Percentiles rank a stretch among this genome's conserved stretches.
Evolutionary conservation across 2,888 invertebrate species (phyloP).

Genomic region (Drosophila barbarae): DNA sequence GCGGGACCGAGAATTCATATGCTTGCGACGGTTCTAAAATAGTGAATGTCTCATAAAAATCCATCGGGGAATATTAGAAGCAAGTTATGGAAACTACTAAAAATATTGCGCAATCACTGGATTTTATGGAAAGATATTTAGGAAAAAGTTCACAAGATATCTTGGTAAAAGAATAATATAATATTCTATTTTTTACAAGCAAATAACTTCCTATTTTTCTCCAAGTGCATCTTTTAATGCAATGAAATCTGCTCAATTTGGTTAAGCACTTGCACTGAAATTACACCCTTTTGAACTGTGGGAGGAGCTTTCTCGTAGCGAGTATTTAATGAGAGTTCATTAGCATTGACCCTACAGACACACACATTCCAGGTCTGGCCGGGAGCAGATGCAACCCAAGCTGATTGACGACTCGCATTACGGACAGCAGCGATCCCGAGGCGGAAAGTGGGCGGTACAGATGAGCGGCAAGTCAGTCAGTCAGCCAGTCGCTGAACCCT

Average conservation of each 20-base stretch:
- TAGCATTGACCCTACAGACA: constrained; percentile 51
- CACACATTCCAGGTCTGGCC: constrained; percentile 81
- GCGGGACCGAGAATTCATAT: constrained; percentile 17
- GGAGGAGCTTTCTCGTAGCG: constrained; percentile 67
- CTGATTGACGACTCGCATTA: constrained; percentile 70
- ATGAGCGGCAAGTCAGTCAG: constrained; percentile 44
- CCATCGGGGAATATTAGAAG: not conserved
- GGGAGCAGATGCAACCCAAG: constrained; percentile 84
- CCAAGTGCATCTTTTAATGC: not conserved
- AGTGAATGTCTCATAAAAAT: not conserved
- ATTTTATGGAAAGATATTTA: not conserved
- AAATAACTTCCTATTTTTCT: not conserved
- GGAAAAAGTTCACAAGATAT: too few relatives aligned
- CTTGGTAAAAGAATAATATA: too few relatives aligned
- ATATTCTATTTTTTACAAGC: not conserved
- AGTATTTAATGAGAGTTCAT: constrained; percentile 60
- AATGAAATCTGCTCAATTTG: constrained; percentile 81
- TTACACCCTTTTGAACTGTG: constrained; percentile 52
- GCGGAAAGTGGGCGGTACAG: not conserved
- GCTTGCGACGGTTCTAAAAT: not conserved
- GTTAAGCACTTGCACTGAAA: constrained; percentile 81
- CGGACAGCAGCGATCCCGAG: constrained; percentile 51
- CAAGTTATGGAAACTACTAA: not conserved
- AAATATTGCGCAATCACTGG: not conserved
- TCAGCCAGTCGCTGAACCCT: constrained; percentile 6